A percentile compares a stretch with the other conserved stretches of the same genome.
Evolutionary conservation across 1,140 invertebrate genomes (phyloP).

Genomic region (Tyrophagus putrescentiae): DNA sequence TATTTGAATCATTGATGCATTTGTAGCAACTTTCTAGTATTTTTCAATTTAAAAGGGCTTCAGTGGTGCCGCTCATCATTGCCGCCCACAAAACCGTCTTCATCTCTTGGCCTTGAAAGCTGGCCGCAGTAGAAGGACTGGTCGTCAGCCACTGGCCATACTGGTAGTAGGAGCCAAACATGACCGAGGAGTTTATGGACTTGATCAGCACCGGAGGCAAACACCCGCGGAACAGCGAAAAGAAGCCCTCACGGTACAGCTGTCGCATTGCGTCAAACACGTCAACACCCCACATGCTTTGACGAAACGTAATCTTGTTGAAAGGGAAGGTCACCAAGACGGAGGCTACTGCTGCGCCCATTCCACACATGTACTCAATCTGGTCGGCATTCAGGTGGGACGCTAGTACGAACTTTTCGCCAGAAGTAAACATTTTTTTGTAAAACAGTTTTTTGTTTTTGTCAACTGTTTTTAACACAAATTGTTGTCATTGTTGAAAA

Average conservation of each 20-base stretch:
- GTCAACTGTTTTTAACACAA: no score
- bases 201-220: slow-evolving; percentile 86
- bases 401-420: no score
- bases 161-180: slow-evolving; percentile 89
- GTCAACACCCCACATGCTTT: slow-evolving; percentile 49
- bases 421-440: no score
- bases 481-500: no score
- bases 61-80: slow-evolving; percentile 52
- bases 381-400: no score
- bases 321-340: slow-evolving; percentile 84
- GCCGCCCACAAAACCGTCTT: slow-evolving; percentile 48
- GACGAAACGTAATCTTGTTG: slow-evolving; percentile 93
- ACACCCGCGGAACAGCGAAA: slow-evolving; percentile 76
- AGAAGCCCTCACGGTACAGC: slow-evolving; percentile 64
- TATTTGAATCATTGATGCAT: no score
- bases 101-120: background rate
- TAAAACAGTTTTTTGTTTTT: no score
- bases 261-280: slow-evolving; percentile 34
- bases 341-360: slow-evolving; percentile 82
- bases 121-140: background rate
- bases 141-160: slow-evolving; percentile 50
- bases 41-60: no score
- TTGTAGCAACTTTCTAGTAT: no score
- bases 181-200: slow-evolving; percentile 65
- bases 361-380: slow-evolving; percentile 90